phyloP scores from a whole-genome alignment of 2,797 vertebrate genomes.

The Hippocampus kuda region DNA sequence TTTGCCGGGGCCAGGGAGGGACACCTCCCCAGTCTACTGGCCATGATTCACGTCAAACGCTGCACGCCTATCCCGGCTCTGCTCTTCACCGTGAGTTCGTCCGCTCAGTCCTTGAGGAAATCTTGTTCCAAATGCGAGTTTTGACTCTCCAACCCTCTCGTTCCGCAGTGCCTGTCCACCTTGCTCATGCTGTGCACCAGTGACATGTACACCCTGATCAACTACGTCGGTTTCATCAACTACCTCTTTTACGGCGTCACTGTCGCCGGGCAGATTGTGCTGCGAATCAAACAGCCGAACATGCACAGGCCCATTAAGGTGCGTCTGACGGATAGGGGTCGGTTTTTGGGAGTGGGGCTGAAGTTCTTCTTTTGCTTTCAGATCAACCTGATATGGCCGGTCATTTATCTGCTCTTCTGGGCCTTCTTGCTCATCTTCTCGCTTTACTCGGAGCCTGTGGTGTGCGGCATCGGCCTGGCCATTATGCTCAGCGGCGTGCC shows the following conservation, averaged over 20 bases:
- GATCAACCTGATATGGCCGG: conserved; percentile 82
- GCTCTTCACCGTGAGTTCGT: conserved; percentile 78
- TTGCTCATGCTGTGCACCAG: conserved; percentile 91
- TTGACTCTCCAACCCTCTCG: not conserved
- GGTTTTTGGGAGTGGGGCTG: not conserved
- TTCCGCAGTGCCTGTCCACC: conserved; percentile 77
- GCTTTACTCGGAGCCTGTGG: conserved; percentile 84
- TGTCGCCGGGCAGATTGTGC: conserved; percentile 84
- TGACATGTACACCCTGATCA: conserved; percentile 93
- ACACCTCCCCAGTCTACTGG: conserved; percentile 83
- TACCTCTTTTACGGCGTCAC: conserved; percentile 93
- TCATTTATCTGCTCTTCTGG: conserved; percentile 89
- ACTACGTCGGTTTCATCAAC: conserved; percentile 95
- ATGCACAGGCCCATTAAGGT: conserved; percentile 85
- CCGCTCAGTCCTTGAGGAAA: not conserved
- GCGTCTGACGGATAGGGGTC: conserved; percentile 8
- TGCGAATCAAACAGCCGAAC: conserved; percentile 77
- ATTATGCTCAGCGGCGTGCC: conserved; percentile 90
- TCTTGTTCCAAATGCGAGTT: not conserved
- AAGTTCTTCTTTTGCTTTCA: conserved; percentile 28
- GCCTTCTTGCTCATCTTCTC: conserved; percentile 90
- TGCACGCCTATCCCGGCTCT: conserved; percentile 87
- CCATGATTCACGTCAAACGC: conserved; percentile 88
- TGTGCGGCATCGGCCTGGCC: conserved; percentile 85
- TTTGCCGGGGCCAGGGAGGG: conserved; percentile 89